Conservation (phyloP, 2,888 invertebrate genomes). For the Lathronympha strigana region DNA sequence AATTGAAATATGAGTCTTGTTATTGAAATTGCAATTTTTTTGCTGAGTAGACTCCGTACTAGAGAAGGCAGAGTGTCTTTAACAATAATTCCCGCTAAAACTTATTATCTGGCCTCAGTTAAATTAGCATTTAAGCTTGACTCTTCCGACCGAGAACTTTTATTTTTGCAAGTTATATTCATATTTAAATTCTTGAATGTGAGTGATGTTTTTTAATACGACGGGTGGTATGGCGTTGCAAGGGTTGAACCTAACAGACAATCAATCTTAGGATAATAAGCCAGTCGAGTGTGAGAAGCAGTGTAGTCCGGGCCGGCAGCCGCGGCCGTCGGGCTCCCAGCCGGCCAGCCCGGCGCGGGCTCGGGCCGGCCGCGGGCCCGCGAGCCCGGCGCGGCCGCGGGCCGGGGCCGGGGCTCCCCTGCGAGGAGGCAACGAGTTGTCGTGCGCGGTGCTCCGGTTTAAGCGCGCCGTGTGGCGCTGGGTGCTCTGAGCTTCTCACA, state of each 20-base stretch:
- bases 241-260: not conserved
- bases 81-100: too few species aligned
- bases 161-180: too few species aligned
- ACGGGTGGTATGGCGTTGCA: too few species aligned
- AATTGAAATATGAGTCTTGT: too few species aligned
- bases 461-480: constrained; percentile 40
- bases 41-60: too few species aligned
- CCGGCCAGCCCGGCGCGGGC: not conserved
- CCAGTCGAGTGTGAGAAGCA: not conserved
- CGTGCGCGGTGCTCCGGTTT: constrained; percentile 27
- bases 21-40: too few species aligned
- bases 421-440: constrained; percentile 7
- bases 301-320: not conserved
- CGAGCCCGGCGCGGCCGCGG: not conserved
- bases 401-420: constrained; percentile 11
- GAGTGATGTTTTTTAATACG: too few species aligned
- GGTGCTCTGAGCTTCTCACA: constrained; percentile 23
- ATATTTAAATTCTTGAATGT: too few species aligned
- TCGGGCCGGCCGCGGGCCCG: not conserved
- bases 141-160: too few species aligned
- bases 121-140: too few species aligned
- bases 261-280: not conserved
- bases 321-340: not conserved
- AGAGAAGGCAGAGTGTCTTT: too few species aligned
- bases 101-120: too few species aligned